Evolutionary conservation across 1,140 invertebrate species (phyloP).

Genomic region (Drosophila watanabei): DNA sequence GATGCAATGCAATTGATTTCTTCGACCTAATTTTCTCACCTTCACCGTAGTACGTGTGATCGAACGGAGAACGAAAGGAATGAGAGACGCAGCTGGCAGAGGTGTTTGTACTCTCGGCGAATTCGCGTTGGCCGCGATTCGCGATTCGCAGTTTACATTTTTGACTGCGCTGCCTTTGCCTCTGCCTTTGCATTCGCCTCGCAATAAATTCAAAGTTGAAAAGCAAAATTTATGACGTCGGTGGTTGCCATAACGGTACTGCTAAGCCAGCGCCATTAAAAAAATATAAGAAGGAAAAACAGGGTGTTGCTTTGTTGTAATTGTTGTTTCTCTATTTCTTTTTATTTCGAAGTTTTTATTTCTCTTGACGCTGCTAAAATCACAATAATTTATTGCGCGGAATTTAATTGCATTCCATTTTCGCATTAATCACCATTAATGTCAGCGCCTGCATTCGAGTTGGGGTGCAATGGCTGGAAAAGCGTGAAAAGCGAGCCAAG

Average conservation of each 20-base stretch:
- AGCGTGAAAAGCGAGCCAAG: conserved; percentile 81
- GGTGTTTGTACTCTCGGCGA: conserved; percentile 37
- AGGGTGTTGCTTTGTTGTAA: conserved; percentile 31
- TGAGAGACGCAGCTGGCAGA: conserved; percentile 1
- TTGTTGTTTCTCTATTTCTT: conserved; percentile 55
- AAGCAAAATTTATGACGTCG: conserved; percentile 68
- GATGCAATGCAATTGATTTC: background rate
- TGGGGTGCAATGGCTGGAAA: conserved; percentile 72
- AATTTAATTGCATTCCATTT: conserved; percentile 72
- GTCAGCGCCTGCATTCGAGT: conserved; percentile 53
- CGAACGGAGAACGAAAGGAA: background rate
- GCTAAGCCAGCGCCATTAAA: conserved; percentile 59
- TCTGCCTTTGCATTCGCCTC: conserved; percentile 44
- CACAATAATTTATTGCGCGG: conserved; percentile 73
- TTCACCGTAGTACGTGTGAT: background rate
- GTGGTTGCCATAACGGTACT: conserved; percentile 65
- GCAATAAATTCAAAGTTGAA: conserved; percentile 68
- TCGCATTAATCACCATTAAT: conserved; percentile 82
- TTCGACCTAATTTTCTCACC: background rate
- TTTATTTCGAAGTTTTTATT: conserved; percentile 52
- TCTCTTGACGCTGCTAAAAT: conserved; percentile 44
- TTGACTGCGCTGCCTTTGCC: conserved; percentile 20
- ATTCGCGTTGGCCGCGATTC: conserved; percentile 58
- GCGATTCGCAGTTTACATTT: conserved; percentile 22
- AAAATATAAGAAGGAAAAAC: conserved; percentile 35